Base-by-base conservation (phyloP, 2,113 vertebrate genomes). In the Corydoras maculifer region DNA sequence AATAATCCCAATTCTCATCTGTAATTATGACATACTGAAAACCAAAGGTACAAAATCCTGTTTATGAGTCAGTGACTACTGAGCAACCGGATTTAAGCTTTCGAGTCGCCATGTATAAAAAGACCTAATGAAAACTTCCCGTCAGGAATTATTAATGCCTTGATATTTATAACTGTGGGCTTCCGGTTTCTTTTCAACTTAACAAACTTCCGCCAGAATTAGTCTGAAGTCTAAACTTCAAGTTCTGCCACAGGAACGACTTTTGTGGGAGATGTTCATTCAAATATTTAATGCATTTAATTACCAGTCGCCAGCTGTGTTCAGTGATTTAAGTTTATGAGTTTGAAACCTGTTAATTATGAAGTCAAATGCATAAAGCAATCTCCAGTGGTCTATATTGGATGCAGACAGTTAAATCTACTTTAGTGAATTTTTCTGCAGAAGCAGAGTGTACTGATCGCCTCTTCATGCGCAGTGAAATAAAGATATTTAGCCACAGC, bases 361-460 rank as follows among this genome's bases (percentile, higher is more conserved):
- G 88, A 87, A 88, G 87, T 88, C 87, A 90, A 90, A 89, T 80
- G 88, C 88, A 89, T 88, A 87, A 88, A 90, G 87, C 87, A 81
- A 86, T 89, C 89, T 89, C 86, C 86, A 83, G 86, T 88, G 88
- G 86, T 77, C 79, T 80, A 80, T 80, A 80, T 80, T 82, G 88
- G 87, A 87, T 90, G 84, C 88, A 90, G 89, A 86, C 89, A 90
- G 88, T 89, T 89, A 90, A 89, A 89, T 88, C 88, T 88, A 89
- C 87, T 90, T 85, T 88, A 89, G 87, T 77, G 70, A 80, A 88
- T 87, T 87, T 25, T 87, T 88, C 84, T 86, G 86, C 84, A 83
- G 79, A 79, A 80, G 78, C 82, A 80, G 77, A 67, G 77, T 76
- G 69, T 83, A 75, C 70, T 70, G 79, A 73, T 75, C 67, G 53